Evolutionary conservation across 2,888 invertebrate genomes (phyloP).

Genomic region (Dermolepida albohirtum): DNA sequence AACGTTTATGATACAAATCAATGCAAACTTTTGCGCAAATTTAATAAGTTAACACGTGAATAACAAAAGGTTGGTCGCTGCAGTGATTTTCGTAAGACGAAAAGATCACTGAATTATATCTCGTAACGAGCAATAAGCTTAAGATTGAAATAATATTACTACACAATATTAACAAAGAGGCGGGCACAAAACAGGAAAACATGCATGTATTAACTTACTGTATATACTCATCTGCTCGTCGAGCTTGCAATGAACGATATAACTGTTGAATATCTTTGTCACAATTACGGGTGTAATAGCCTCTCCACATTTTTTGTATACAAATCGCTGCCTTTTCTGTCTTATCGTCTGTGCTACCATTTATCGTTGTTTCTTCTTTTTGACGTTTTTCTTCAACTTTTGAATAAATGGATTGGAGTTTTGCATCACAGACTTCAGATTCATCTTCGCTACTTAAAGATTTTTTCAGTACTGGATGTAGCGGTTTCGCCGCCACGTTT

Average conservation of each 20-base stretch:
- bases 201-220: conserved; percentile 75
- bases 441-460: conserved; percentile 72
- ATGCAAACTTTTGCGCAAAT: too few species aligned
- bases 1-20: too few species aligned
- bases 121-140: too few species aligned
- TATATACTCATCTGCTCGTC: conserved; percentile 85
- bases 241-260: conserved; percentile 78
- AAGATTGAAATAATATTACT: neutral
- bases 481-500: conserved; percentile 40
- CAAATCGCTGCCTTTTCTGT: conserved; percentile 74
- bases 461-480: conserved; percentile 57
- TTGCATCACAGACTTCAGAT: conserved; percentile 75
- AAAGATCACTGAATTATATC: too few species aligned
- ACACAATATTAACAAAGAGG: conserved; percentile 4
- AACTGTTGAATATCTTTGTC: conserved; percentile 75
- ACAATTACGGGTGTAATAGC: conserved; percentile 81
- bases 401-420: conserved; percentile 74
- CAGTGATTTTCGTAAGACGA: too few species aligned
- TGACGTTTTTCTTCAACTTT: conserved; percentile 68
- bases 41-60: too few species aligned
- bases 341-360: conserved; percentile 61
- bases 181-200: conserved; percentile 16
- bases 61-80: too few species aligned
- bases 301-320: conserved; percentile 90
- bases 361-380: conserved; percentile 56